Evolutionary conservation across 2,888 invertebrate species (phyloP).

Genomic region (Cecidostiba fungosa): DNA sequence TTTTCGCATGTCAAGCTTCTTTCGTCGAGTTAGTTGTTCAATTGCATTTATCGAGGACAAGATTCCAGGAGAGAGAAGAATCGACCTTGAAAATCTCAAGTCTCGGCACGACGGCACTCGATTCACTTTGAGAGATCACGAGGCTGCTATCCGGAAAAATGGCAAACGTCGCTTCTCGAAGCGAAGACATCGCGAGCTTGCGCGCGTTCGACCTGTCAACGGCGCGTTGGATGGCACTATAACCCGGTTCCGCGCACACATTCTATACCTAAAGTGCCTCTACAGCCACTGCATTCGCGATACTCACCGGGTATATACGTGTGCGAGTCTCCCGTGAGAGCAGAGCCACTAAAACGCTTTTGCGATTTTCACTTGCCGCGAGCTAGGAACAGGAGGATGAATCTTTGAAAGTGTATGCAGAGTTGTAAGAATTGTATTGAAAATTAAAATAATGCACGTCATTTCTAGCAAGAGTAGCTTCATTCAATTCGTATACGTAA

Average conservation of each 20-base stretch:
- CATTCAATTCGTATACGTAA: too few relatives aligned
- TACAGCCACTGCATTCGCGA: not conserved
- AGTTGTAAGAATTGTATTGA: conserved; percentile 8
- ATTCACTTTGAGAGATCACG: not conserved
- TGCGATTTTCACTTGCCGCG: conserved; percentile 54
- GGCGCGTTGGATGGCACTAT: conserved; percentile 29
- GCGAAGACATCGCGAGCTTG: conserved; percentile 48
- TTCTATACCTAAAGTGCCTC: conserved; percentile 26
- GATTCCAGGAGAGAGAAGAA: not conserved
- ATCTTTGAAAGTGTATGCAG: too few relatives aligned
- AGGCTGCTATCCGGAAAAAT: conserved; percentile 37
- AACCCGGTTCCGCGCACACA: not conserved
- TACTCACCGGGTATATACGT: not conserved
- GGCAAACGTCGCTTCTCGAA: not conserved
- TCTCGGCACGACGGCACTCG: not conserved
- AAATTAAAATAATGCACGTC: conserved; percentile 69
- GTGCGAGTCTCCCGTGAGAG: conserved; percentile 33
- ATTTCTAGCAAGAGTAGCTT: too few relatives aligned
- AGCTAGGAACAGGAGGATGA: too few relatives aligned
- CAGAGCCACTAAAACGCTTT: conserved; percentile 36
- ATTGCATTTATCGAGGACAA: not conserved
- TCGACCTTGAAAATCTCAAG: conserved; percentile 48
- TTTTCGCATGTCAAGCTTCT: not conserved
- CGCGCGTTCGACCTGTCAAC: conserved; percentile 41
- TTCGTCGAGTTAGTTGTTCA: too few relatives aligned